phyloP scores from a whole-genome alignment of 2,113 vertebrate species.

The Isichthys henryi region DNA sequence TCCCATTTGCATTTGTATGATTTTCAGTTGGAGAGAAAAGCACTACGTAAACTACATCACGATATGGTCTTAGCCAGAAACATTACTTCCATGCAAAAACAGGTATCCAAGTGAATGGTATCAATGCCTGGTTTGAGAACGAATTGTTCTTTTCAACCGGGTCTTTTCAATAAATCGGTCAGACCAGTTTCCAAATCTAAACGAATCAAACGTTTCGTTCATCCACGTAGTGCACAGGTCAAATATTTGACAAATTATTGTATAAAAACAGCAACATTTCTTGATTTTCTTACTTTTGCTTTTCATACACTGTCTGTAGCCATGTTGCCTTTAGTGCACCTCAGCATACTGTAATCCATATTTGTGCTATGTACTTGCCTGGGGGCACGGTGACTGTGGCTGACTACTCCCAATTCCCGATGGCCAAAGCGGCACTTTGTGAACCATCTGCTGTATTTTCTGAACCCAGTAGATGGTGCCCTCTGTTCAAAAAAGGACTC shows the following conservation, averaged over 20 bases:
- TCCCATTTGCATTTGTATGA: neutral
- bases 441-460: too few relatives aligned
- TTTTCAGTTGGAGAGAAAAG: neutral
- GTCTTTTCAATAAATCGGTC: neutral
- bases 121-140: neutral
- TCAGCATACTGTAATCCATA: neutral
- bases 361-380: neutral
- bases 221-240: neutral
- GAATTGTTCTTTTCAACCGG: neutral
- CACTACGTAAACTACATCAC: neutral
- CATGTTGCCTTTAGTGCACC: neutral
- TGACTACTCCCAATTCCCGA: neutral
- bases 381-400: neutral
- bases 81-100: neutral
- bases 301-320: neutral
- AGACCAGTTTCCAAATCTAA: neutral
- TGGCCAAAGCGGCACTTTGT: neutral
- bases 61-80: neutral
- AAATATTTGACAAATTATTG: neutral
- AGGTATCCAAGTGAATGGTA: neutral
- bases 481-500: neutral
- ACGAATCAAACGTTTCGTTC: neutral
- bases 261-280: neutral
- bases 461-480: neutral
- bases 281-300: neutral